Evolutionary conservation across 2,888 invertebrate genomes (phyloP), one percentile per base, ranked within the genome.

Genomic region (Ariolimax columbianus): DNA sequence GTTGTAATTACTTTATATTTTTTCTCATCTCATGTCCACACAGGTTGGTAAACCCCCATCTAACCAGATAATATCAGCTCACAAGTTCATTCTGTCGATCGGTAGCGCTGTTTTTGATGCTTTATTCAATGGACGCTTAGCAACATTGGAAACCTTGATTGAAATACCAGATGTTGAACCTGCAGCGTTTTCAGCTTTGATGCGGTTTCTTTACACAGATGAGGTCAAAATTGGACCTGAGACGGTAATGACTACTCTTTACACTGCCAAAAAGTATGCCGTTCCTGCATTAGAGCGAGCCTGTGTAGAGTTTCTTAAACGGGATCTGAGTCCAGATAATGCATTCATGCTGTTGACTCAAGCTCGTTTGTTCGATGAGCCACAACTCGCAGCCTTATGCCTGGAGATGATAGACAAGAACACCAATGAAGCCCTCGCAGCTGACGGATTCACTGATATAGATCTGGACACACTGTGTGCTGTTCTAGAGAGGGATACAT

Each of bases 101-200:
- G 97, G 97, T 0, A 97, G 97, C 91, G 97, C 97, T 0, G 97
- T 97, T 3, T 97, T 97, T 93, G 97, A 97, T 93, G 97, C 97
- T 17, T 96, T 97, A 96, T 97, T 97, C 91, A 97, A 97, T 92
- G 97, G 97, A n/a, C 91, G 89, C 43, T 92, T 93, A 91, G 92
- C 93, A 26, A 90, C 91, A 14, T 89, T 89, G 47, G 91, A 92
- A 33, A 90, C 87, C 80, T 96, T 97, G 90, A 96, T 97, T 80
- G 97, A 97, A 92, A 94, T 97, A 78, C 97, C 97, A 0, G 97
- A 97, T 93, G 96, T 97, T 0, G 97, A 97, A 91, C 97, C 97
- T 0, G 96, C 96, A 11, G 97, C 97, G 0, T 97, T 97, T 93
- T 94, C 97, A 70, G 96, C 97, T 87, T 95, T 97, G 81, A 95